A percentile compares a stretch with the other conserved stretches of the same genome.
These are phyloP conservation scores for Sesia apiformis DNA, from an alignment of 2,888 invertebrate genomes.

Conservation along the genomic window DNA sequence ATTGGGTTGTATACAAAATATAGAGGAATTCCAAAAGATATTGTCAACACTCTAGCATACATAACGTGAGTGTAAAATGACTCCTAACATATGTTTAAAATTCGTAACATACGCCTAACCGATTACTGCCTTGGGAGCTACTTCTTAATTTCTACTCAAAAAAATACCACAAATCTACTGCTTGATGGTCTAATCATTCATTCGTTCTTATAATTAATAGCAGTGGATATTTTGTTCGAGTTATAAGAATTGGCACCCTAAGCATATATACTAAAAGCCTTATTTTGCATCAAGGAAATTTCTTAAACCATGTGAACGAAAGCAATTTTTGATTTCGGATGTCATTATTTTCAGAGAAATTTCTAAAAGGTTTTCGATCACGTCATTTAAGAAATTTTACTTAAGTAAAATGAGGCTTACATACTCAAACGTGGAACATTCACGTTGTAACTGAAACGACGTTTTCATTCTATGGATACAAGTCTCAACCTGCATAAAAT, in stretches of 20 bases:
- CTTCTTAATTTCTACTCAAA: slow-evolving; percentile 5
- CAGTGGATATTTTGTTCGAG: slow-evolving; percentile 2
- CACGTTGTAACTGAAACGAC: no score
- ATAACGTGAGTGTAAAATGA: slow-evolving; percentile 53
- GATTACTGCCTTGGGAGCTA: slow-evolving; percentile 9
- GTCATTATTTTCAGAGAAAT: no score
- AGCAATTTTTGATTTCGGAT: no score
- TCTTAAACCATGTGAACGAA: slow-evolving; percentile 9
- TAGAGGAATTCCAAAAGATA: slow-evolving; percentile 71
- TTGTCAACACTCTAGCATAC: slow-evolving; percentile 67
- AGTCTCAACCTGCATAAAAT: no score
- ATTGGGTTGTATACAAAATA: slow-evolving; percentile 72
- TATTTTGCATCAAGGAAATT: slow-evolving; percentile 1
- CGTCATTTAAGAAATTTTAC: no score
- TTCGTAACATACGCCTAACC: slow-evolving; percentile 38
- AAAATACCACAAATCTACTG: slow-evolving; percentile 1
- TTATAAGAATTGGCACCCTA: slow-evolving; percentile 35
- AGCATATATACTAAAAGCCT: slow-evolving; percentile 11
- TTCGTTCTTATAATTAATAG: background rate
- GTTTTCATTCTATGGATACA: no score
- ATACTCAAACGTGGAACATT: no score
- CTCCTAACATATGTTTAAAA: slow-evolving; percentile 45
- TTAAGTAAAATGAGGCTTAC: no score
- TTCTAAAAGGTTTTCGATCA: no score
- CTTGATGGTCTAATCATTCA: background rate